These are phyloP conservation scores for Microplitis demolitor DNA, from an alignment of 1,140 invertebrate genomes.

Conservation along the genomic window DNA sequence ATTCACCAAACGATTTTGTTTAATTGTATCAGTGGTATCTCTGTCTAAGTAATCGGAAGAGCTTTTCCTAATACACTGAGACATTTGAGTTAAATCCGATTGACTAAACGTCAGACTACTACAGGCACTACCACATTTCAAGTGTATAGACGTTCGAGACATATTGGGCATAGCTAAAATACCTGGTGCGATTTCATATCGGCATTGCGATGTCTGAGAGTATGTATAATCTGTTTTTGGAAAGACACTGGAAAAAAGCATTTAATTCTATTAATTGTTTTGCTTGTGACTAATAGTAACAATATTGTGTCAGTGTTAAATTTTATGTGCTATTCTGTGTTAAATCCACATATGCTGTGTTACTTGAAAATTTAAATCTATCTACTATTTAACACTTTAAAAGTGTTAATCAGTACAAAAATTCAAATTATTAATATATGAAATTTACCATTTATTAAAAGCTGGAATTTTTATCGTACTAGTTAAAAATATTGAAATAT, in stretches of 20 bases:
- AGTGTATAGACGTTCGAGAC: constrained; percentile 69
- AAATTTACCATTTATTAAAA: no score
- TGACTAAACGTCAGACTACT: constrained; percentile 41
- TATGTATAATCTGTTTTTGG: constrained; percentile 85
- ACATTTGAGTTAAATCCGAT: constrained; percentile 40
- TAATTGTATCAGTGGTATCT: constrained; percentile 26
- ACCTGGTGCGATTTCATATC: constrained; percentile 76
- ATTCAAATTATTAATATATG: no score
- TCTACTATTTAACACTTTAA: no score
- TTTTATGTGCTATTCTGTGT: no score
- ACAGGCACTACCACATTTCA: constrained; percentile 40
- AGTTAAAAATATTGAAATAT: no score
- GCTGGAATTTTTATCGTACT: no score
- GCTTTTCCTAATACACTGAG: constrained; percentile 30
- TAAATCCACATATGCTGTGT: no score
- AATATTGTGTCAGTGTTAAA: no score
- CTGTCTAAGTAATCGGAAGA: constrained; percentile 25
- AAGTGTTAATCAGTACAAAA: no score
- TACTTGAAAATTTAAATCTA: no score
- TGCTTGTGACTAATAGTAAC: no score
- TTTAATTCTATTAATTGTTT: constrained; percentile 2
- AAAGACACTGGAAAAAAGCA: constrained; percentile 66
- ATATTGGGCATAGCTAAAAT: constrained; percentile 81
- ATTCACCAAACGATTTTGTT: constrained; percentile 33
- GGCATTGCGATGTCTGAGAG: constrained; percentile 73